A percentile compares a stretch with the other conserved stretches of the same genome.
Conservation (phyloP, 2,888 invertebrate genomes). For the Strigamia crassipes region DNA sequence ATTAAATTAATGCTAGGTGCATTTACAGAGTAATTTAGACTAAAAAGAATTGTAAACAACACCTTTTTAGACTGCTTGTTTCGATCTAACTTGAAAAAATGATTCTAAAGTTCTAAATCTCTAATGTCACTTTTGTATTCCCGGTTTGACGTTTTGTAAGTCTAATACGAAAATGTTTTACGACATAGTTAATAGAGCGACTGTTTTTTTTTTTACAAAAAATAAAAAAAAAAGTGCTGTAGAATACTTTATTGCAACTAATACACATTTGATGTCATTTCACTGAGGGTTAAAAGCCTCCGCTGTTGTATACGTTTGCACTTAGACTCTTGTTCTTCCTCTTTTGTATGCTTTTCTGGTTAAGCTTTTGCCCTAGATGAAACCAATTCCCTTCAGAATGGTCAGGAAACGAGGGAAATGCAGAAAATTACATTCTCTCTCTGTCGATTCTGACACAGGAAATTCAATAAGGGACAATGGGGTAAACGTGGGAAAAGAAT, state of each 20-base stretch:
- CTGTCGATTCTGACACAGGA: slow-evolving; percentile 30
- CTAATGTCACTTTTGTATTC: no score
- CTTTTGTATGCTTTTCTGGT: slow-evolving; percentile 26
- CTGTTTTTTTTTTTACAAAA: not conserved
- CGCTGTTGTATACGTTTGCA: slow-evolving; percentile 2
- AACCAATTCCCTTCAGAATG: slow-evolving; percentile 27
- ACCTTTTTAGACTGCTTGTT: no score
- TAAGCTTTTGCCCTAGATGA: slow-evolving; percentile 27
- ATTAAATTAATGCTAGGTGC: no score
- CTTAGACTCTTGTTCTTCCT: not conserved
- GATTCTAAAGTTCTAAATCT: no score
- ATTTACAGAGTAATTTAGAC: no score
- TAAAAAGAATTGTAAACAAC: no score
- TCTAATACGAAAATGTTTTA: no score
- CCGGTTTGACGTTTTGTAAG: no score
- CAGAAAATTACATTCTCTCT: slow-evolving; percentile 30
- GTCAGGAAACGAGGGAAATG: slow-evolving; percentile 30
- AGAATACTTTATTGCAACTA: not conserved
- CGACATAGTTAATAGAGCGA: no score
- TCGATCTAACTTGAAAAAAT: no score
- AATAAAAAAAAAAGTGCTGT: no score
- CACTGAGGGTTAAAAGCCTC: not conserved
- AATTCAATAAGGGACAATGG: slow-evolving; percentile 29
- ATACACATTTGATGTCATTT: not conserved
- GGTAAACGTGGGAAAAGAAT: slow-evolving; percentile 26